Evolutionary conservation across 2,888 invertebrate genomes (phyloP), one percentile per base, ranked within the genome.

Genomic region (Leptopterna dolabrata): DNA sequence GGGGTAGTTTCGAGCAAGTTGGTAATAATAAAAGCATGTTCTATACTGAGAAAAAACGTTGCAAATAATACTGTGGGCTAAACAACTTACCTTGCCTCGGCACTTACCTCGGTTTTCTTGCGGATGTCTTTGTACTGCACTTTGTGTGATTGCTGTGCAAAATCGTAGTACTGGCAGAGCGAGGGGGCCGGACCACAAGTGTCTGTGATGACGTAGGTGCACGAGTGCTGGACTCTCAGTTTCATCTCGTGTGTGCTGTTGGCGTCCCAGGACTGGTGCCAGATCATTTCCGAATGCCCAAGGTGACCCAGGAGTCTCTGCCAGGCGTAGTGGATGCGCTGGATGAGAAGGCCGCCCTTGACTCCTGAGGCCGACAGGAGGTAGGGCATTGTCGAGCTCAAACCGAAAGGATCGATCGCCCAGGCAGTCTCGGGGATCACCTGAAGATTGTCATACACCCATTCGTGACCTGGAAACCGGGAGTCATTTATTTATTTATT

Each of bases 351-450:
- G 0, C 82, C 78, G 11, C 55, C 81, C 30, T 87, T 70, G n/a
- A 88, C 82, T 11, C 88, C 88, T 2, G 87, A 76, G 16, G 55
- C 81, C 0, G 78, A 63, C n/a, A 89, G 71, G 16, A 89, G 36
- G 16, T 88, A 88, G 0, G 89, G 84, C 88, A 87, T 63, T 4
- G 83, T 86, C 3, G 88, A 86, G 29, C 89, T 87, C 36, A 80
- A 47, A 0, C 89, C 89, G 47, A 89, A 89, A 9, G 88, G 89
- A 36, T 89, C 89, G 29, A 89, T 85, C 4, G 89, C 88, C 89
- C 89, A 89, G 0, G 88, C 73, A 0, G 80, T 82, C 55, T 87
- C 70, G 0, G 87, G 87, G 4, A 36, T 0, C 11, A 88, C 41
- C 0, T 36, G 76, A 36, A 89, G 36, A 16, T 89, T 88, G 19